Evolutionary conservation across 2,888 invertebrate species (phyloP), one percentile per base, ranked within the genome.

Genomic region (Lasioglossum marginatum): DNA sequence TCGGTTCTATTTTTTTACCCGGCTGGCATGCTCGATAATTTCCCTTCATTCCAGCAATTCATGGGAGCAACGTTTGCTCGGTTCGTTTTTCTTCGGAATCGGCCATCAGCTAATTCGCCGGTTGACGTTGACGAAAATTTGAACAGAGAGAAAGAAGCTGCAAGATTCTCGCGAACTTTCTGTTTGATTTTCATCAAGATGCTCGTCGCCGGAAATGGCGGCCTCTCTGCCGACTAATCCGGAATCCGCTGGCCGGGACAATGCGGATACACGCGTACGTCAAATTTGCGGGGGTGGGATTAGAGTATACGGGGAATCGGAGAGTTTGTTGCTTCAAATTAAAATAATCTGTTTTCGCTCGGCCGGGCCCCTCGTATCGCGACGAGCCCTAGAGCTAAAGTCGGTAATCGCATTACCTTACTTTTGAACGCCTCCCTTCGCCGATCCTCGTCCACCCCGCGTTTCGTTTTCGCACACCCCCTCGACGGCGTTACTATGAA

Each of bases 291-390:
- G 78, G 45, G 70, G 68, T 34, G 85, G 88, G 88, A 87, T 89
- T 88, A 89, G 85, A 80, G 78, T 73, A 45, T 76, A 86, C 79
- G 81, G 37, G 68, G 86, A 83, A 87, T 90, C 88, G 82, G 83
- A 74, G 87, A 89, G 88, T 90, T 89, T 92, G 91, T 93, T 93
- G 89, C 88, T 91, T 92, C 87, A 90, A 91, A 93, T 92, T 92
- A 92, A 92, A 92, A 90, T 92, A 91, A 93, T 92, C 91, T 90
- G 91, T 92, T 93, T 91, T 89, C 84, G 70, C 83, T 85, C 72
- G 73, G 85, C 77, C 76, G 73, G 12, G 31, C 81, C 84, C 78
- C 77, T 86, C 77, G 79, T 77, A 87, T 87, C 83, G 75, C 52
- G 82, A 75, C 73, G 57, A 48, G 52, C 74, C 77, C 45, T 31